These are phyloP conservation scores for Parazoanthus swiftii DNA, from an alignment of 92 coral and sea anemone species.

Conservation along the genomic window DNA sequence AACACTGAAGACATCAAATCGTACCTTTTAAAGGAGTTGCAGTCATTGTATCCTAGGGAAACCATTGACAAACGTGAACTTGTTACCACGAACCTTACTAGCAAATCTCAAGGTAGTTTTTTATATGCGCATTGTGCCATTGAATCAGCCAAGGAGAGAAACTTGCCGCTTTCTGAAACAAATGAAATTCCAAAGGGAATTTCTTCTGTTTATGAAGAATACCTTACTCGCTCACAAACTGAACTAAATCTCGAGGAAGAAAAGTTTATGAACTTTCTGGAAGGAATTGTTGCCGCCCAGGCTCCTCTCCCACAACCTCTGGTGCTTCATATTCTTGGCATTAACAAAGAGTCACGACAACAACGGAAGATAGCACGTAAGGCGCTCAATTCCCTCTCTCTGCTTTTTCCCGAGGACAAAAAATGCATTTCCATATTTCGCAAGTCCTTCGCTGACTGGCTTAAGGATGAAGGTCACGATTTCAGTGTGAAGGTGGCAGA, in stretches of 20 bases:
- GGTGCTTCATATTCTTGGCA: background rate
- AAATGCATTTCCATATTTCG: background rate
- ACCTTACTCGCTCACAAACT: too few relatives aligned
- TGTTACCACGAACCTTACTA: background rate
- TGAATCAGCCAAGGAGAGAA: background rate
- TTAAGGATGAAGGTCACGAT: background rate
- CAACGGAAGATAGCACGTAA: background rate
- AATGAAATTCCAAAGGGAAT: too few relatives aligned
- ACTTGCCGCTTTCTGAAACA: background rate
- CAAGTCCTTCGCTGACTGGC: constrained; percentile 21
- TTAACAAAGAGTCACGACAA: background rate
- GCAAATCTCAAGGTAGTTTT: background rate
- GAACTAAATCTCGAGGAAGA: too few relatives aligned
- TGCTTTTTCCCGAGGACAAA: background rate
- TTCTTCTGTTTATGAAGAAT: background rate
- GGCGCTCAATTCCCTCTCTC: background rate
- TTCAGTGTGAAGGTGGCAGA: background rate
- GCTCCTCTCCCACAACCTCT: background rate
- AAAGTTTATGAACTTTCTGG: too few relatives aligned
- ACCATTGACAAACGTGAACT: background rate
- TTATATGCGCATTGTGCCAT: background rate
- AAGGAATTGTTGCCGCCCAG: too few relatives aligned
- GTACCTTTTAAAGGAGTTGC: background rate
- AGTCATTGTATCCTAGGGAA: background rate
- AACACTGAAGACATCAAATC: background rate